Percentiles rank a stretch among this genome's conserved stretches.
Evolutionary conservation across 2,113 vertebrate genomes (phyloP).

Genomic region (Psammodynastes pulverulentus): DNA sequence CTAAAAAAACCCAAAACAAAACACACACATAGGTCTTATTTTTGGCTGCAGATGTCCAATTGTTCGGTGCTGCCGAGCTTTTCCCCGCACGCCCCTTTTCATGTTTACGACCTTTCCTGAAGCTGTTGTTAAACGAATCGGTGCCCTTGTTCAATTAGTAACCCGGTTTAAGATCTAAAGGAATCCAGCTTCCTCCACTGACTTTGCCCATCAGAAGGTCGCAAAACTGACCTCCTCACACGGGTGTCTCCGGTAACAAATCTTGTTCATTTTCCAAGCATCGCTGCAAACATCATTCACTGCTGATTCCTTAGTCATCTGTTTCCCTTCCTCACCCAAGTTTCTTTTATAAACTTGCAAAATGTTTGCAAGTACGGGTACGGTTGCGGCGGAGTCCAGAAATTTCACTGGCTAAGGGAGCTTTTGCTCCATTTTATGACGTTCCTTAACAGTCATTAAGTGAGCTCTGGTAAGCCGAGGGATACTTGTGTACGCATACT

Average conservation of each 20-base stretch:
- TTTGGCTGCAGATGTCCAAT: background rate
- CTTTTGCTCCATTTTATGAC: too few relatives aligned
- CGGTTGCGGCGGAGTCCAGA: too few relatives aligned
- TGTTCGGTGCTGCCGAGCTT: background rate
- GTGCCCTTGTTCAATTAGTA: too few relatives aligned
- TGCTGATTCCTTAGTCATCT: background rate
- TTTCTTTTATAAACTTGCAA: slow-evolving; percentile 6
- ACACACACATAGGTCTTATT: background rate
- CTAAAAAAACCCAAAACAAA: background rate
- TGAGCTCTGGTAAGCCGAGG: background rate
- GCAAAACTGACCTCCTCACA: background rate
- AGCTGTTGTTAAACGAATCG: too few relatives aligned
- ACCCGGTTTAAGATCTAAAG: too few relatives aligned
- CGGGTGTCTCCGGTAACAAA: background rate
- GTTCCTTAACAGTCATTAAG: too few relatives aligned
- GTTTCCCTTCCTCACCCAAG: background rate
- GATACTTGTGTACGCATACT: background rate
- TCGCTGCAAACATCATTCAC: background rate
- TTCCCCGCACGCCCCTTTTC: too few relatives aligned
- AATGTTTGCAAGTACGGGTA: background rate
- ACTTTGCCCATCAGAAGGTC: too few relatives aligned
- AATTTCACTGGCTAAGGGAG: too few relatives aligned
- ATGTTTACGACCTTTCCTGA: too few relatives aligned
- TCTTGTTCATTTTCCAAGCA: background rate
- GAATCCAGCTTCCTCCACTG: too few relatives aligned